phyloP scores from a whole-genome alignment of 2,888 invertebrate genomes.

The Pteria penguin region DNA sequence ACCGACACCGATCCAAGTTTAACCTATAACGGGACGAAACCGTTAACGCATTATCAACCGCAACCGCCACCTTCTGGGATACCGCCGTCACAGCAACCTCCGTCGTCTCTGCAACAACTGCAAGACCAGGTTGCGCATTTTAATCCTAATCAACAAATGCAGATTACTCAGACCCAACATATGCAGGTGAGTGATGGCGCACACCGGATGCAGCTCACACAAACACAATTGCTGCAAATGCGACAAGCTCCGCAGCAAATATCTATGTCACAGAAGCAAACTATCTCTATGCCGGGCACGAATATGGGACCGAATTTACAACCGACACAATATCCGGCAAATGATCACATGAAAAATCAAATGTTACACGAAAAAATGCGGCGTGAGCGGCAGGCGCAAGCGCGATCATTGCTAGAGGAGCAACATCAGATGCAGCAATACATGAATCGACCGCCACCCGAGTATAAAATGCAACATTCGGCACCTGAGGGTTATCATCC shows the following conservation, averaged over 20 bases:
- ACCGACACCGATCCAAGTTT: conserved; percentile 56
- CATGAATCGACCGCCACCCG: conserved; percentile 88
- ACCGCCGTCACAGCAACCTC: conserved; percentile 52
- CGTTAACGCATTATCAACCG: conserved; percentile 76
- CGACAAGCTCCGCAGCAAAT: conserved; percentile 82
- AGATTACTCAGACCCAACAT: conserved; percentile 90
- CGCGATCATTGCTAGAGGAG: conserved; percentile 36
- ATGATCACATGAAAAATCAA: conserved; percentile 57
- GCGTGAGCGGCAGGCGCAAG: conserved; percentile 52
- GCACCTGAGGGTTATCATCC: conserved; percentile 48
- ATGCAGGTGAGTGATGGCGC: conserved; percentile 80
- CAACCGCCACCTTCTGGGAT: conserved; percentile 52
- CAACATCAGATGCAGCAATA: conserved; percentile 59
- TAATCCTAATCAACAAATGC: conserved; percentile 88
- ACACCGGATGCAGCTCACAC: conserved; percentile 71
- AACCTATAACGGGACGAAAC: conserved; percentile 73
- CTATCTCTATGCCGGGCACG: conserved; percentile 57
- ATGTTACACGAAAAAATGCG: conserved; percentile 58
- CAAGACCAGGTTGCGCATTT: conserved; percentile 84
- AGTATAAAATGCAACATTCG: conserved; percentile 84
- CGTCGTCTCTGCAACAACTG: conserved; percentile 73
- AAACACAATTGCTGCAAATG: conserved; percentile 76
- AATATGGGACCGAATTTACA: conserved; percentile 50
- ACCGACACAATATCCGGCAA: conserved; percentile 57
- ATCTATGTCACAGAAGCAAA: conserved; percentile 75